Evolutionary conservation across 1,140 invertebrate species (phyloP).

Genomic region (Heliconius eleuchia): DNA sequence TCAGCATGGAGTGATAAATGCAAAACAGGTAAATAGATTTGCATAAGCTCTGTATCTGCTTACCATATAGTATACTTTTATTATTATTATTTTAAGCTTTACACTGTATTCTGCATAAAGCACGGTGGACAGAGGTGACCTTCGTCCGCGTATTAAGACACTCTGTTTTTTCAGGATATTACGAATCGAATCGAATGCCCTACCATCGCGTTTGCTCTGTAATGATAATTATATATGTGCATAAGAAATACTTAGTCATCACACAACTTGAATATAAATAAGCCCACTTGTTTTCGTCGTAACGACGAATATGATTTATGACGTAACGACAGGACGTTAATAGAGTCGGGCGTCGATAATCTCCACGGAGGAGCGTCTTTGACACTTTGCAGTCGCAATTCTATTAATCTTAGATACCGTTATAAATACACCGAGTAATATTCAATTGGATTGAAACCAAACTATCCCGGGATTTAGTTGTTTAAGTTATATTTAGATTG

Average conservation of each 20-base stretch:
- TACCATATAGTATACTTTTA: no score
- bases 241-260: neutral
- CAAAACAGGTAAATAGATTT: no score
- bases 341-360: slow-evolving; percentile 1
- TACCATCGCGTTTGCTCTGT: no score
- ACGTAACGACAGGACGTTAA: neutral
- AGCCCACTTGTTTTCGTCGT: slow-evolving; percentile 2
- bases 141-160: no score
- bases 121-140: no score
- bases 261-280: neutral
- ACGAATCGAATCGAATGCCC: no score
- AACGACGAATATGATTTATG: neutral
- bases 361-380: slow-evolving; percentile 4
- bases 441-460: neutral
- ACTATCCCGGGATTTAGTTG: neutral
- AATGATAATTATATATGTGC: no score
- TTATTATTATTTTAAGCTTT: no score
- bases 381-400: neutral
- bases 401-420: slow-evolving; percentile 5
- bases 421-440: neutral
- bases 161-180: no score
- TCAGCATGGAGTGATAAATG: no score
- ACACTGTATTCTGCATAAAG: no score
- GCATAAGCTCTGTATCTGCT: no score
- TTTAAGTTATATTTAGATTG: neutral